These are phyloP conservation scores for Limonius californicus DNA, from an alignment of 1,140 invertebrate genomes.

Conservation along the genomic window DNA sequence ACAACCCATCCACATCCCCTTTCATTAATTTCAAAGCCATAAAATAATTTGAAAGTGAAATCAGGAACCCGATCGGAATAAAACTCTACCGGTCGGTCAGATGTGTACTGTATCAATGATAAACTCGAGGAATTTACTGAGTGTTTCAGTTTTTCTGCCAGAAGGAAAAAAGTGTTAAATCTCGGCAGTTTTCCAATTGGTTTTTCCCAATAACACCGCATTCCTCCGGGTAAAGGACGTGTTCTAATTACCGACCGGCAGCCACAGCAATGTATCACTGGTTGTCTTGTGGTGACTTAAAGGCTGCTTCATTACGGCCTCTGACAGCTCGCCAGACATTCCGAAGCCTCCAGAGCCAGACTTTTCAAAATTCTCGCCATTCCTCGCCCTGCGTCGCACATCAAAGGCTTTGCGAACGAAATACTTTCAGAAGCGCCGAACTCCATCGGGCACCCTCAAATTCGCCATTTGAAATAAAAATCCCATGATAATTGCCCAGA, in stretches of 20 bases:
- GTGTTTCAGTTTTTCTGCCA: no score
- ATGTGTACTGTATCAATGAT: no score
- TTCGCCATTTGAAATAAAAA: no score
- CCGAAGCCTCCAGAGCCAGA: background rate
- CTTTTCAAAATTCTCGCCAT: constrained; percentile 3
- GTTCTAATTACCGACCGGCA: constrained; percentile 6
- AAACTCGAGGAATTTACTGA: no score
- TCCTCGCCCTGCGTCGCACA: background rate
- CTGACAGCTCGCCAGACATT: background rate
- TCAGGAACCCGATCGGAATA: no score
- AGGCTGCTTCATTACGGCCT: constrained; percentile 2
- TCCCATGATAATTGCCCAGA: no score
- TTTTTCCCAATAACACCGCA: background rate
- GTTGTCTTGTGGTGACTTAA: constrained; percentile 11
- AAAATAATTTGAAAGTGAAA: no score
- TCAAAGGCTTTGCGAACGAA: no score
- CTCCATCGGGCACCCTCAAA: no score
- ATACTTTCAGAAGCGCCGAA: background rate
- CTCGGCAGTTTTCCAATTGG: background rate
- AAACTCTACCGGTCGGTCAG: no score
- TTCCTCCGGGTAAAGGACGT: background rate
- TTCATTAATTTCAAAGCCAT: no score
- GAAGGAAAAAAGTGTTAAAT: background rate
- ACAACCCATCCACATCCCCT: no score
- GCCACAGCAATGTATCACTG: constrained; percentile 10